These are phyloP conservation scores for Eristalis arbustorum DNA, from an alignment of 2,888 invertebrate genomes.

Conservation along the genomic window DNA sequence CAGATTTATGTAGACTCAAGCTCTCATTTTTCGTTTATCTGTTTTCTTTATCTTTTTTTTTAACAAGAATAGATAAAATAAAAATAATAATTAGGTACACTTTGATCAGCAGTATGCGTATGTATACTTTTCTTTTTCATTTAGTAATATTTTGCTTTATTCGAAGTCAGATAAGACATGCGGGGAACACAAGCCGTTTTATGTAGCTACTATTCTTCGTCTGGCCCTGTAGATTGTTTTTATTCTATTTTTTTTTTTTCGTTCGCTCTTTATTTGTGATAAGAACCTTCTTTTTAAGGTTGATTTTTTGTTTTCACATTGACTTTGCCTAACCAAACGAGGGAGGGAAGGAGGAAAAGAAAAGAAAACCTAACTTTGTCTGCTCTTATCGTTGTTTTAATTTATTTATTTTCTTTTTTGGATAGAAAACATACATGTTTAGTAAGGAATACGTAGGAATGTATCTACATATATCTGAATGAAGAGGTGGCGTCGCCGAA, in stretches of 20 bases:
- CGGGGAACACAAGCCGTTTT: background rate
- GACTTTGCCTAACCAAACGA: background rate
- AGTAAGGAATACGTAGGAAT: slow-evolving; percentile 25
- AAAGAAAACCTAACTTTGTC: background rate
- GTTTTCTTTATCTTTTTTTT: slow-evolving; percentile 45
- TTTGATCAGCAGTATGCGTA: slow-evolving; percentile 40
- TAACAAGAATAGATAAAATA: slow-evolving; percentile 54
- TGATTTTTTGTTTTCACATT: slow-evolving; percentile 35
- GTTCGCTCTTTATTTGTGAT: slow-evolving; percentile 46
- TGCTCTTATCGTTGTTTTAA: slow-evolving; percentile 44
- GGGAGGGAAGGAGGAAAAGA: background rate
- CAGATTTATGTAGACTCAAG: background rate
- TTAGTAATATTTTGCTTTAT: slow-evolving; percentile 1
- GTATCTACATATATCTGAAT: slow-evolving; percentile 48
- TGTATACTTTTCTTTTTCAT: background rate
- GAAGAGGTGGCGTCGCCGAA: background rate
- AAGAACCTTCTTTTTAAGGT: slow-evolving; percentile 28
- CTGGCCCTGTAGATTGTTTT: slow-evolving; percentile 44
- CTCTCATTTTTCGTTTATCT: slow-evolving; percentile 58
- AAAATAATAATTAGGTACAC: slow-evolving; percentile 59
- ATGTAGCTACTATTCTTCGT: slow-evolving; percentile 30
- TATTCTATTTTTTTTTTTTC: slow-evolving; percentile 16
- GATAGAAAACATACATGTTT: slow-evolving; percentile 53
- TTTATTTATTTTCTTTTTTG: slow-evolving; percentile 3
- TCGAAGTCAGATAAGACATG: slow-evolving; percentile 46